phyloP scores from a whole-genome alignment of 1,140 invertebrate species.

The Diploscapter pachys region DNA sequence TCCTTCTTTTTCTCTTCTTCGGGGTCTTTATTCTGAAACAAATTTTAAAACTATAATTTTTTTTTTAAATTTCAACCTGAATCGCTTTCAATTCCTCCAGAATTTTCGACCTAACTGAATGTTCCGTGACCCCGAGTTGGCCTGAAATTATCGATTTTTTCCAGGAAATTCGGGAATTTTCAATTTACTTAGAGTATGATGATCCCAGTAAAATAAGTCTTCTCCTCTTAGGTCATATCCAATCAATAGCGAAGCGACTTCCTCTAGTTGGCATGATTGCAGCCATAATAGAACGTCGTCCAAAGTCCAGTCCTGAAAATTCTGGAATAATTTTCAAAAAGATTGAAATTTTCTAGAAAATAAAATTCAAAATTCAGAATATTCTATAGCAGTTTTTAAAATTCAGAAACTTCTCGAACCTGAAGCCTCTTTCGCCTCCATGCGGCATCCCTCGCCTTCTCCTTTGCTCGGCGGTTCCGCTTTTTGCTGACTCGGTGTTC shows the following conservation, averaged over 20 bases:
- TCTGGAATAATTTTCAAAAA: too few relatives aligned
- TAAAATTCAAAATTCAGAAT: too few relatives aligned
- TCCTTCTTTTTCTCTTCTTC: background rate
- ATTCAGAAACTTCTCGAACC: too few relatives aligned
- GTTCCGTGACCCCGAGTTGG: conserved; percentile 18
- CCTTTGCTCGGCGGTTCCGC: conserved; percentile 22
- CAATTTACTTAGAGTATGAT: conserved; percentile 18
- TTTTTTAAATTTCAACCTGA: background rate
- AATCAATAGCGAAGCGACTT: conserved; percentile 28
- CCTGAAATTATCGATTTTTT: conserved; percentile 13
- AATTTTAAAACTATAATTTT: too few relatives aligned
- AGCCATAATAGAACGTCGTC: conserved; percentile 32
- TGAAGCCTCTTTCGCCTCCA: background rate
- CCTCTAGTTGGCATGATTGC: conserved; percentile 20
- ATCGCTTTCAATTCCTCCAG: conserved; percentile 14
- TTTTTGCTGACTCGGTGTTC: conserved; percentile 11
- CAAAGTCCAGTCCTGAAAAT: conserved; percentile 23
- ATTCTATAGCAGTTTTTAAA: too few relatives aligned
- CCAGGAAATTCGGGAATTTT: background rate
- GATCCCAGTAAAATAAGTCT: conserved; percentile 27
- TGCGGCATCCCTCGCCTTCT: conserved; percentile 22
- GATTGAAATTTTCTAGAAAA: too few relatives aligned
- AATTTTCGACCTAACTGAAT: conserved; percentile 8
- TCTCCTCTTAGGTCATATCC: conserved; percentile 36
- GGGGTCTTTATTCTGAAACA: conserved; percentile 2